Percentiles rank a stretch among this genome's conserved stretches.
These are phyloP conservation scores for Cyanistes caeruleus DNA, from an alignment of 2,113 vertebrate species.

Conservation along the genomic window DNA sequence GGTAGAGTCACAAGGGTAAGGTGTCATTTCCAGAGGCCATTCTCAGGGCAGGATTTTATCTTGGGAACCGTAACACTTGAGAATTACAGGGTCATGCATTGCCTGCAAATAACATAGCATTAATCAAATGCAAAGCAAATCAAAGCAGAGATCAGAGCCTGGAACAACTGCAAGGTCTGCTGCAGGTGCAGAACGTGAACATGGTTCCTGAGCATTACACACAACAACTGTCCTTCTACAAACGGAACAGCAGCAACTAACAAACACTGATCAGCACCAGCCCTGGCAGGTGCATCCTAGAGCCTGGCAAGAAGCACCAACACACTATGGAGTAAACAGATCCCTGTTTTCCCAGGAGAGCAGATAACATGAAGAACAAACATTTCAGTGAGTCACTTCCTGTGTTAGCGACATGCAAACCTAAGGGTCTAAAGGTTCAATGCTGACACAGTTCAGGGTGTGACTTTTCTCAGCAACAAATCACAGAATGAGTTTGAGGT, in stretches of 20 bases:
- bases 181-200: neutral
- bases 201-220: fast-evolving
- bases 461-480: neutral
- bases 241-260: neutral
- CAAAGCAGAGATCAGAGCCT: neutral
- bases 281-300: fast-evolving
- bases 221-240: neutral
- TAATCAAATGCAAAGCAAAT: neutral
- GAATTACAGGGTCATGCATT: neutral
- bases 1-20: fast-evolving
- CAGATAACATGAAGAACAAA: neutral
- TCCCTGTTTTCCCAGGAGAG: neutral
- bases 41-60: neutral
- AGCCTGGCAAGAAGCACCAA: neutral
- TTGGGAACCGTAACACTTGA: neutral
- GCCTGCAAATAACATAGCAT: neutral
- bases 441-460: neutral
- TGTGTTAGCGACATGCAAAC: neutral
- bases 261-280: neutral
- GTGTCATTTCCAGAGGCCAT: neutral
- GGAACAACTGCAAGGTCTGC: neutral
- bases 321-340: fast-evolving
- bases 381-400: slow-evolving; percentile 28
- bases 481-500: neutral
- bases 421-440: neutral